Evolutionary conservation across 2,888 invertebrate genomes (phyloP).

Genomic region (Drosophila affinis): DNA sequence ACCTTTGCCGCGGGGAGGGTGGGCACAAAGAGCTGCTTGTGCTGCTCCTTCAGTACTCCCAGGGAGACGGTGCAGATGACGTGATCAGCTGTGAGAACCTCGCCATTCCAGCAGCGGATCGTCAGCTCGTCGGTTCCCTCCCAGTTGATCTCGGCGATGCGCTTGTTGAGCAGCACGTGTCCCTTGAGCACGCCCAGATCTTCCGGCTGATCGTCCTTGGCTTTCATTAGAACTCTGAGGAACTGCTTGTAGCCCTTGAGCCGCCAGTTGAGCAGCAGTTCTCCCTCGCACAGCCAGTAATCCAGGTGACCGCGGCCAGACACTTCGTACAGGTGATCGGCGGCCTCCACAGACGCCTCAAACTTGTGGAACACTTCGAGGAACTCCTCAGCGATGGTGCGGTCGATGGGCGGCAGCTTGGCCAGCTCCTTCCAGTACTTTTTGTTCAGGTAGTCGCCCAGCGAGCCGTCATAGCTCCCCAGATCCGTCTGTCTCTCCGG

Average conservation of each 20-base stretch:
- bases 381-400: slow-evolving; percentile 84
- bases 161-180: slow-evolving; percentile 70
- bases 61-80: slow-evolving; percentile 86
- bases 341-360: slow-evolving; percentile 85
- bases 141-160: slow-evolving; percentile 75
- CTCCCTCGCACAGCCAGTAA: slow-evolving; percentile 89
- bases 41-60: slow-evolving; percentile 85
- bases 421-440: slow-evolving; percentile 73
- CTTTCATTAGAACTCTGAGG: slow-evolving; percentile 87
- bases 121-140: slow-evolving; percentile 44
- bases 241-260: slow-evolving; percentile 88
- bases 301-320: slow-evolving; percentile 87
- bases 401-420: slow-evolving; percentile 74
- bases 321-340: slow-evolving; percentile 87
- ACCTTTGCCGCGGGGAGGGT: slow-evolving; percentile 84
- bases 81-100: slow-evolving; percentile 84
- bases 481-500: slow-evolving; percentile 80
- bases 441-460: slow-evolving; percentile 79
- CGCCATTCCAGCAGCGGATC: slow-evolving; percentile 81
- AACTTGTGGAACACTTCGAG: slow-evolving; percentile 86
- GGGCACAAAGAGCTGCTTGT: slow-evolving; percentile 84
- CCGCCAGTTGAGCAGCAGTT: slow-evolving; percentile 89
- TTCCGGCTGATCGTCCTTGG: slow-evolving; percentile 32
- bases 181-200: slow-evolving; percentile 79
- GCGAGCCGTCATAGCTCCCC: slow-evolving; percentile 74